These are phyloP conservation scores for Emydocephalus ijimae DNA, from an alignment of 2,113 vertebrate species.

Conservation along the genomic window DNA sequence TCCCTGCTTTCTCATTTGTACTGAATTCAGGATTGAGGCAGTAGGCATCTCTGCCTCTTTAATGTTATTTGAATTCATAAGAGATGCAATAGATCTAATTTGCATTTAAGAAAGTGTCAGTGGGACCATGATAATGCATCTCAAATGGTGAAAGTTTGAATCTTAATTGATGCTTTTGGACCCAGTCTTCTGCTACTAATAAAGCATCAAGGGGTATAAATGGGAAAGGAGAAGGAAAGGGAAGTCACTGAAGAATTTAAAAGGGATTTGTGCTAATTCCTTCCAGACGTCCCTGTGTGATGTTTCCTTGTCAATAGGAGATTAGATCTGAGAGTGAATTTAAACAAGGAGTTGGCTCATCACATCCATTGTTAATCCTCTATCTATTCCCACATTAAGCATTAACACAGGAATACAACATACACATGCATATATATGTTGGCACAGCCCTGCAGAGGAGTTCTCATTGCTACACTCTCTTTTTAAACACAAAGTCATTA, in stretches of 20 bases:
- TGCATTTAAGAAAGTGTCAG: slow-evolving; percentile 58
- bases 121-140: slow-evolving; percentile 53
- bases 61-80: slow-evolving; percentile 62
- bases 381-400: slow-evolving; percentile 55
- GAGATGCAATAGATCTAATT: slow-evolving; percentile 37
- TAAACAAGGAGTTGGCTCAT: slow-evolving; percentile 42
- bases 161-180: slow-evolving; percentile 60
- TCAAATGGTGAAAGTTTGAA: slow-evolving; percentile 49
- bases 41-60: slow-evolving; percentile 32
- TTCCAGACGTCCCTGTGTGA: slow-evolving; percentile 49
- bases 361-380: slow-evolving; percentile 56
- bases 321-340: slow-evolving; percentile 62
- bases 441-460: neutral
- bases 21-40: slow-evolving; percentile 19
- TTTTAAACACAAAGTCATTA: neutral
- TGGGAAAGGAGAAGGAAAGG: neutral
- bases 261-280: slow-evolving; percentile 69
- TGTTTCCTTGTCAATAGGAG: slow-evolving; percentile 67
- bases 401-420: slow-evolving; percentile 26
- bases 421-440: neutral
- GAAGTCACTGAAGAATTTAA: slow-evolving; percentile 48
- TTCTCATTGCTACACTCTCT: neutral
- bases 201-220: slow-evolving; percentile 18
- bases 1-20: slow-evolving; percentile 19
- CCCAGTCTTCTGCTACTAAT: slow-evolving; percentile 17